Base-by-base conservation (phyloP, 2,888 invertebrate species). In the Cataglyphis altisquamis region DNA sequence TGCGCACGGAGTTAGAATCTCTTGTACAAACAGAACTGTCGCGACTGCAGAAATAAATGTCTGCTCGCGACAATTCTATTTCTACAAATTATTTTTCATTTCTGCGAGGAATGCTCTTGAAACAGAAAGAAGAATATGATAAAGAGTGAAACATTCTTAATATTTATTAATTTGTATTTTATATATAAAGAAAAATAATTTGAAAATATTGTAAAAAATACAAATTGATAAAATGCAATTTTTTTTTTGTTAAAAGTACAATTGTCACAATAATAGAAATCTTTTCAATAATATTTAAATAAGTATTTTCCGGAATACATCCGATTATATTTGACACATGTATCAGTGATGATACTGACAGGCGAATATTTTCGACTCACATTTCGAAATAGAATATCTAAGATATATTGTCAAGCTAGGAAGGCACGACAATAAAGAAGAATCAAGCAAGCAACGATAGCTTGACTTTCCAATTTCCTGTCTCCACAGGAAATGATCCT, bases 381-480 rank as follows among this genome's bases (percentile, higher is more conserved):
- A 21, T 39, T n/a, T 52, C 32, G 9, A 41, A 41, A 55, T 66
- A 41, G 25, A n/a, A n/a, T n/a, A 77, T 77, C 75, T 48, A 64
- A 75, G 75, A 75, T 74, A 45, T 74, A 12, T 3, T 63, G 74
- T 66, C 77, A 39, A 12, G 55, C 29, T 55, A 39, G 55, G 21
- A 48, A 55, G 8, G n/a, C 55, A 66, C 39, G 77, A 77, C 55
- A 77, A 77, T 77, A 66, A 77, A 77, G 77, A 66, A 66, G 29
- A 29, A 77, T 77, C 66, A 66, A 39, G 25, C 55, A 39, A 39
- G 29, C 5, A 66, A n/a, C n/a, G 45, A 66, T n/a, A 55, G 41
- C 52, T 66, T 77, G 77, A 77, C 77, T 77, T 77, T 66, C 66
- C 77, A 77, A 77, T 77, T 77, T 77, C 66, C 66, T 77, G 77